Percentiles rank a stretch among this genome's conserved stretches.
Conservation (phyloP, 92 coral and sea anemone species). For the Siderastrea radians region DNA sequence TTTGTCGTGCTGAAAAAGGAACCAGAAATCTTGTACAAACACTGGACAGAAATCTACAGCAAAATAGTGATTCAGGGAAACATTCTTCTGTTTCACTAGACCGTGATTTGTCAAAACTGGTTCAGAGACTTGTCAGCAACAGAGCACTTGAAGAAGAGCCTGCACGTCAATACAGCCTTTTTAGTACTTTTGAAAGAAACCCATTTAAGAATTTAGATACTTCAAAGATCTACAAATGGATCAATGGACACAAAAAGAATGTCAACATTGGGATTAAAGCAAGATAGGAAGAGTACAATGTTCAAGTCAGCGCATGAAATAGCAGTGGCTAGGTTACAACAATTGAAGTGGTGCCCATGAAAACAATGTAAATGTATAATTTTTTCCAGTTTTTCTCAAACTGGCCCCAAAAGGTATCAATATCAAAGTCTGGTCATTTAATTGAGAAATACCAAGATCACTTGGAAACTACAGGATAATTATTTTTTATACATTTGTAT, state of each 20-base stretch:
- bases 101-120: conserved; percentile 44
- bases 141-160: conserved; percentile 8
- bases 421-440: too few relatives aligned
- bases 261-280: conserved; percentile 49
- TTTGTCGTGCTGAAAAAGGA: conserved; percentile 70
- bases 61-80: conserved; percentile 52
- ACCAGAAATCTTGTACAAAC: conserved; percentile 34
- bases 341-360: too few relatives aligned
- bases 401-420: too few relatives aligned
- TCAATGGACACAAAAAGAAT: conserved; percentile 64
- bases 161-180: conserved; percentile 18
- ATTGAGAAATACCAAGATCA: too few relatives aligned
- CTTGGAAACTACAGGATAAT: too few relatives aligned
- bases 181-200: conserved; percentile 45
- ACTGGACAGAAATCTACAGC: conserved; percentile 47
- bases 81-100: conserved; percentile 41
- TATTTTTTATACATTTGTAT: too few relatives aligned
- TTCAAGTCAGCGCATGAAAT: too few relatives aligned
- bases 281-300: conserved; percentile 27
- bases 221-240: conserved; percentile 58
- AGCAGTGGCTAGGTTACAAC: too few relatives aligned
- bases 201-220: conserved; percentile 39
- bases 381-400: too few relatives aligned
- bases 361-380: too few relatives aligned
- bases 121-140: conserved; percentile 25